phyloP scores from a whole-genome alignment of 2,888 invertebrate genomes.

The Alcis repandata region DNA sequence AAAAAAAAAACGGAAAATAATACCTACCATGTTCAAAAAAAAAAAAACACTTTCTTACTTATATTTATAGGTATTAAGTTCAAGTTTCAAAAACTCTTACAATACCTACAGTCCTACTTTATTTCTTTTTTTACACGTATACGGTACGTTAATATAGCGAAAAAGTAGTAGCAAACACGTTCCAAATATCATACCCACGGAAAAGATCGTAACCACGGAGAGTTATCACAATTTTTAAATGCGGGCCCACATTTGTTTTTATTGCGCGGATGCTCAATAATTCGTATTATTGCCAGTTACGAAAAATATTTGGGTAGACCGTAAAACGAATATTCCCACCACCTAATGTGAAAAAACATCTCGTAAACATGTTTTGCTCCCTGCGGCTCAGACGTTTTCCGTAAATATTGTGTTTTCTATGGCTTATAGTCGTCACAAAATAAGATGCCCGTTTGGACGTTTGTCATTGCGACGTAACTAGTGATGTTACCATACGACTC shows the following conservation, averaged over 20 bases:
- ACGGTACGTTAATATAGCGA: neutral
- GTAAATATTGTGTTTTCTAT: constrained; percentile 23
- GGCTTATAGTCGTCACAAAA: too few relatives aligned
- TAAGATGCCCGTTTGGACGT: too few relatives aligned
- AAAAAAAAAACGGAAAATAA: too few relatives aligned
- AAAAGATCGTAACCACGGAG: constrained; percentile 20
- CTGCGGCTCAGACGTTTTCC: constrained; percentile 19
- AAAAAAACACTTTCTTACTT: too few relatives aligned
- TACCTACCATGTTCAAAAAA: too few relatives aligned
- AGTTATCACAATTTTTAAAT: constrained; percentile 28
- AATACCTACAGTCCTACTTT: too few relatives aligned
- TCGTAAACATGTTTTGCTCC: constrained; percentile 33
- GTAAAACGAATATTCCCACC: constrained; percentile 32
- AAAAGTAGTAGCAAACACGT: constrained; percentile 1
- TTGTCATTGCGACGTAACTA: too few relatives aligned
- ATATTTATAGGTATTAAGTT: too few relatives aligned
- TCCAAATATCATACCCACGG: neutral
- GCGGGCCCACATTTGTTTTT: constrained; percentile 25
- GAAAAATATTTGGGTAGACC: constrained; percentile 29
- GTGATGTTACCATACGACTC: too few relatives aligned
- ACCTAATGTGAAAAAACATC: constrained; percentile 35
- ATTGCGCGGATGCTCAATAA: constrained; percentile 31
- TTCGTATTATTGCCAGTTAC: constrained; percentile 30
- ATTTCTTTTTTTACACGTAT: neutral
- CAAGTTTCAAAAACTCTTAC: too few relatives aligned